Base-by-base conservation (phyloP, 2,888 invertebrate genomes). In the Lucinisca nassula region DNA sequence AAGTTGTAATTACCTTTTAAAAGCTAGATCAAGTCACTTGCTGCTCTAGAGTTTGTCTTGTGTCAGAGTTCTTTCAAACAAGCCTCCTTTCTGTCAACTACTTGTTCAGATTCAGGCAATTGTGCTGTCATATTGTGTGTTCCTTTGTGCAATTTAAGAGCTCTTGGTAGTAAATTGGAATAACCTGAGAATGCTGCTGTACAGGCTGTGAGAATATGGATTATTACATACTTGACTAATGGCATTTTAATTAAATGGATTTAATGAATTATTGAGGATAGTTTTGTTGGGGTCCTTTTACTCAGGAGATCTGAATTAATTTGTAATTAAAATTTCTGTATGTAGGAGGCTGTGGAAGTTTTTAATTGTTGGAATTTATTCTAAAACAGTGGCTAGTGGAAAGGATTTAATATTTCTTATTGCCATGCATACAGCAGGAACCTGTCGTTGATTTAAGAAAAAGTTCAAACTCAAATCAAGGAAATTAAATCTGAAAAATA, bases 241-340 rank as follows among this genome's bases (percentile, higher is more conserved):
- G 61, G 80, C 73, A 85, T 37, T 82, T 70, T 82, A 77, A 67
- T 83, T 80, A 72, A 85, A 82, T 83, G 80, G 83, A 85, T 83
- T 83, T 85, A 72, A 80, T 88, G 83, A 88, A 88, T 88, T 77
- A 85, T 88, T 85, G 55, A 88, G 72, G n/a, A 27, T 12, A 40
- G 21, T 24, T 73, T 10, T 24, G 30, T 51, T 12, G 76, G 76
- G 37, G 24, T 67, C 37, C n/a, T 51, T 61, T 58, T 38, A n/a
- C 35, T 58, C 55, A n/a, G 61, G 58, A 21, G 32, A 37, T 38
- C 38, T 45, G 8, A 3, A n/a, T 35, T 67, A 58, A 27, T 32
- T 38, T 82, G 77, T 82, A 78, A 32, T 55, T 51, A 30, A 72
- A 51, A 72, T 77, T 72, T 82, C 8, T 24, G 17, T 58, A 27